phyloP scores from a whole-genome alignment of 2,113 vertebrate species.

The Nesogale talazaci region DNA sequence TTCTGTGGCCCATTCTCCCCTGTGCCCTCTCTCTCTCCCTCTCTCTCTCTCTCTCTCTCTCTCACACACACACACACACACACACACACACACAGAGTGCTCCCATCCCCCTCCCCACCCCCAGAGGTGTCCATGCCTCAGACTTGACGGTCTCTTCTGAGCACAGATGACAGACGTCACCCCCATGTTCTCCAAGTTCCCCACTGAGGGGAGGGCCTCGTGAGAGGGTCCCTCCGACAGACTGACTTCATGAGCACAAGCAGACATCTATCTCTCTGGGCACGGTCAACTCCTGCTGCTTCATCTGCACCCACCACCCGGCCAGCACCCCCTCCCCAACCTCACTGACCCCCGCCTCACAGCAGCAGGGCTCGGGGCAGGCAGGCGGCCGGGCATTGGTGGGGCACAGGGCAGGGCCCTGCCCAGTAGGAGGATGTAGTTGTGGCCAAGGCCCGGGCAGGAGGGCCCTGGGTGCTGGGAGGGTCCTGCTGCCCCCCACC shows the following conservation, averaged over 20 bases:
- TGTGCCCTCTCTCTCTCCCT: no score
- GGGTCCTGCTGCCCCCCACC: no score
- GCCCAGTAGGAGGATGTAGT: neutral
- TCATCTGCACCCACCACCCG: neutral
- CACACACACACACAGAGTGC: no score
- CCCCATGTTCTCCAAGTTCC: neutral
- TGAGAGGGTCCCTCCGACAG: neutral
- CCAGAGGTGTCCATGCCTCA: neutral
- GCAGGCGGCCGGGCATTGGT: neutral
- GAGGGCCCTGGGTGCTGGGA: neutral
- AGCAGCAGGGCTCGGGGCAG: neutral
- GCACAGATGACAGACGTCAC: rapidly evolving
- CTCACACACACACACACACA: no score
- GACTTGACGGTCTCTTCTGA: neutral
- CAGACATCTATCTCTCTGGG: neutral
- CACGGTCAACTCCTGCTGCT: neutral
- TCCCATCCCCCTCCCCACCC: no score
- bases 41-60: no score
- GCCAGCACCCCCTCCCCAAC: neutral
- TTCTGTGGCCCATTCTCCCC: neutral
- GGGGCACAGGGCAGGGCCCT: neutral
- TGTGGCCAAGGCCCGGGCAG: neutral
- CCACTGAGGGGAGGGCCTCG: neutral
- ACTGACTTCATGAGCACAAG: rapidly evolving
- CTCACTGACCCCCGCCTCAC: neutral